phyloP scores from a whole-genome alignment of 64 coral and sea anemone genomes.

The Trachythela sp. region DNA sequence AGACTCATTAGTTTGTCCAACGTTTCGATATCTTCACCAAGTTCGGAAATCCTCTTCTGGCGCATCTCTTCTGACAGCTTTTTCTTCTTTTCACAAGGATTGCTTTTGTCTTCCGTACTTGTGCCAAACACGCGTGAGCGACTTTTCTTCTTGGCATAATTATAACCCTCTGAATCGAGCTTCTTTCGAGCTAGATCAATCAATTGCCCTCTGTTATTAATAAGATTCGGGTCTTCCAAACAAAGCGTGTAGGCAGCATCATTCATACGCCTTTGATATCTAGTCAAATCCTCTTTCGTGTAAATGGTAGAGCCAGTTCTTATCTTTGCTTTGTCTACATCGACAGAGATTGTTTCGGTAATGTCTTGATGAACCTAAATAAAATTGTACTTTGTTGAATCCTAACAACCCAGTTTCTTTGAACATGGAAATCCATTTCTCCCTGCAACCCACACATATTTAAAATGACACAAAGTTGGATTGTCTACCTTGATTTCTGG shows the following conservation, averaged over 20 bases:
- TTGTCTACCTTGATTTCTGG: constrained; percentile 31
- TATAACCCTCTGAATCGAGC: constrained; percentile 44
- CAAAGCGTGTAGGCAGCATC: constrained; percentile 43
- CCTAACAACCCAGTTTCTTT: neutral
- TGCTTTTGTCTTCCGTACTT: neutral
- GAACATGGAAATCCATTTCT: neutral
- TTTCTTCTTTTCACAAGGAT: constrained; percentile 31
- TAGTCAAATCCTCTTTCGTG: constrained; percentile 34
- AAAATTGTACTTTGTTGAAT: constrained; percentile 13
- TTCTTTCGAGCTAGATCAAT: constrained; percentile 42
- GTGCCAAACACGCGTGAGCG: constrained; percentile 45
- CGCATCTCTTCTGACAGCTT: constrained; percentile 40
- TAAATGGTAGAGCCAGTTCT: constrained; percentile 23
- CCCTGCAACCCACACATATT: neutral
- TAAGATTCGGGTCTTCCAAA: constrained; percentile 31
- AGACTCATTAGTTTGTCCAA: constrained; percentile 38
- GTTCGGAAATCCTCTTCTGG: constrained; percentile 43
- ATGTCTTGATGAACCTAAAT: constrained; percentile 17
- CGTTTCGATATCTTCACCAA: constrained; percentile 44
- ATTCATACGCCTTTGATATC: constrained; percentile 49
- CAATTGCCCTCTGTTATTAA: constrained; percentile 43
- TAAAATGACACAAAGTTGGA: neutral
- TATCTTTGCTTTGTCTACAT: constrained; percentile 39
- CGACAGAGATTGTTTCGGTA: constrained; percentile 30
- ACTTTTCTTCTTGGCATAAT: constrained; percentile 55